These are phyloP conservation scores for Drosophila rubida DNA, from an alignment of 2,888 invertebrate species.

Conservation along the genomic window DNA sequence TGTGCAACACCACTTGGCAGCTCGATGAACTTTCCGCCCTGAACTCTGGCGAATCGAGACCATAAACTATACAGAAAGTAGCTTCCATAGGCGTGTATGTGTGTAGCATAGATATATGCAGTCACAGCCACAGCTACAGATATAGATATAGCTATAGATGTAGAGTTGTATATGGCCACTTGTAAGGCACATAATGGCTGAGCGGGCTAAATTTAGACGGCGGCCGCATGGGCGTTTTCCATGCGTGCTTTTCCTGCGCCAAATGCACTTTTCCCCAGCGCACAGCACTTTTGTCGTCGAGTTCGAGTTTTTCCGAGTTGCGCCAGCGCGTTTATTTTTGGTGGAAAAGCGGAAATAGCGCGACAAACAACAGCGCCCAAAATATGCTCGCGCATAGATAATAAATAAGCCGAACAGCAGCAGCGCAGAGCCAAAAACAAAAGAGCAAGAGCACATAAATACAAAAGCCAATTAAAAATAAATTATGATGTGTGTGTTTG, in stretches of 20 bases:
- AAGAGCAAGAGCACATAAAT: constrained; percentile 4
- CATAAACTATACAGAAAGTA: constrained; percentile 24
- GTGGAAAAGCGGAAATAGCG: constrained; percentile 52
- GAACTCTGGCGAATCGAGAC: constrained; percentile 17
- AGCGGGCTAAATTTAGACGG: constrained; percentile 33
- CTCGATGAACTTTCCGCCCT: constrained; percentile 29
- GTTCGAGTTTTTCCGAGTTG: constrained; percentile 25
- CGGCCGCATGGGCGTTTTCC: constrained; percentile 6
- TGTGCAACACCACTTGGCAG: not conserved
- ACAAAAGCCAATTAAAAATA: constrained; percentile 74
- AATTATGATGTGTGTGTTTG: constrained; percentile 64
- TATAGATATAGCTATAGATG: not conserved
- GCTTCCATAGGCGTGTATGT: not conserved
- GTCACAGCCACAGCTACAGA: not conserved
- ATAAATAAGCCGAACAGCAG: constrained; percentile 55
- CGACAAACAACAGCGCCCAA: constrained; percentile 16
- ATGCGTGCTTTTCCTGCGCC: constrained; percentile 12
- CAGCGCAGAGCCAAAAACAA: not conserved
- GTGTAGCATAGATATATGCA: not conserved
- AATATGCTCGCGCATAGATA: constrained; percentile 16
- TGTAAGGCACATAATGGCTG: constrained; percentile 29
- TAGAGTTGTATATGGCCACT: constrained; percentile 22
- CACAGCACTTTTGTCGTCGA: constrained; percentile 55
- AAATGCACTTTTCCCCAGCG: not conserved
- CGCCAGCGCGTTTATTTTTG: constrained; percentile 60